phyloP scores from a whole-genome alignment of 2,888 invertebrate genomes.

The Rhabditophanes sp. region DNA sequence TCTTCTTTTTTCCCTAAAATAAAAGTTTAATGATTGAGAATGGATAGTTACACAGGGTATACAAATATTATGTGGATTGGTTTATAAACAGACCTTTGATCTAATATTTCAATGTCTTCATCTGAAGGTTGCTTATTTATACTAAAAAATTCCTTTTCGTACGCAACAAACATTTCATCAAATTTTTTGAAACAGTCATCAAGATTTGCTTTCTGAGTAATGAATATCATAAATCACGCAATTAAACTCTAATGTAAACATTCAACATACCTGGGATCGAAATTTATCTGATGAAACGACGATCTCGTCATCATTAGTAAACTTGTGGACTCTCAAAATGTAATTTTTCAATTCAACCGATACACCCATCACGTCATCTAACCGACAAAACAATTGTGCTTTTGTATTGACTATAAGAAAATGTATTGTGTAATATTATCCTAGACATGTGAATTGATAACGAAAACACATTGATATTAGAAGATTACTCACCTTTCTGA shows the following conservation, averaged over 20 bases:
- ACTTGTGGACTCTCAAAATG: conserved; percentile 5
- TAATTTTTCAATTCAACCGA: conserved; percentile 8
- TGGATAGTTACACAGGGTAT: conserved; percentile 1
- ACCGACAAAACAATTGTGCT: conserved; percentile 16
- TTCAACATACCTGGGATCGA: conserved; percentile 10
- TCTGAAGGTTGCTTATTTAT: conserved; percentile 10
- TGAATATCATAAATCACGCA: conserved; percentile 5
- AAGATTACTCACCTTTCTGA: conserved; percentile 14
- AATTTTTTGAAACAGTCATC: conserved; percentile 19
- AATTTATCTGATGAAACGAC: conserved; percentile 13
- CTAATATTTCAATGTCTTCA: conserved; percentile 8
- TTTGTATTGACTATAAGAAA: conserved; percentile 17
- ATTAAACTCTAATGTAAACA: conserved; percentile 5
- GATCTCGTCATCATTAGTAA: conserved; percentile 13
- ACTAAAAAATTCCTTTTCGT: conserved; percentile 6
- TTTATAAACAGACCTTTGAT: conserved; percentile 7
- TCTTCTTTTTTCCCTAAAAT: conserved; percentile 11
- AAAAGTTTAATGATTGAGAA: conserved; percentile 7
- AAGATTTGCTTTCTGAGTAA: conserved; percentile 10
- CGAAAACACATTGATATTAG: neutral
- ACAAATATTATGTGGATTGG: conserved; percentile 1
- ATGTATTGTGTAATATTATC: neutral
- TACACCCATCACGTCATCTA: conserved; percentile 14
- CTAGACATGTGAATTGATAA: neutral
- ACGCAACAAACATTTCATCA: conserved; percentile 7